These are phyloP conservation scores for Lasioglossum vierecki DNA, from an alignment of 2,888 invertebrate species.

Conservation along the genomic window DNA sequence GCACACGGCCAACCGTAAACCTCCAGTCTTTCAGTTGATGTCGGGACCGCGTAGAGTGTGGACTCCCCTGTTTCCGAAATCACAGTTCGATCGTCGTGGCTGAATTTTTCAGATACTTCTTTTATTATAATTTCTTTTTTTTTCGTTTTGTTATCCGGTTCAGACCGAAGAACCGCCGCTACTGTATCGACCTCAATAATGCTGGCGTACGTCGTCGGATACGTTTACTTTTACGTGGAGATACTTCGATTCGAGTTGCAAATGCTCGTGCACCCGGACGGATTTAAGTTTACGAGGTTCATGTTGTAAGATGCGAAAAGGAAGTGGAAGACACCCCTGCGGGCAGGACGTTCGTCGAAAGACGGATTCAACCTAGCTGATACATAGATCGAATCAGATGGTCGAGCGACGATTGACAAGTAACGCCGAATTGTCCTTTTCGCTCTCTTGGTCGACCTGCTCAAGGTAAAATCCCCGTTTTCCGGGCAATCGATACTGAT, in stretches of 20 bases:
- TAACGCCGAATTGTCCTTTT: conserved; percentile 12
- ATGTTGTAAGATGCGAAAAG: conserved; percentile 64
- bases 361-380: background rate
- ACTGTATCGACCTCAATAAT: conserved; percentile 55
- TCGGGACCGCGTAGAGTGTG: conserved; percentile 77
- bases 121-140: background rate
- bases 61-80: conserved; percentile 66
- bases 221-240: conserved; percentile 78
- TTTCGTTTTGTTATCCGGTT: background rate
- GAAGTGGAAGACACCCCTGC: background rate
- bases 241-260: conserved; percentile 79
- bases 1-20: conserved; percentile 68
- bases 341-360: background rate
- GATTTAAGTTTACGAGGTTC: conserved; percentile 77
- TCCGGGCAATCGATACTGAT: conserved; percentile 61
- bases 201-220: conserved; percentile 78
- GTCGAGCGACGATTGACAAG: background rate
- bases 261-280: conserved; percentile 75
- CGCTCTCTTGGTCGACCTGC: conserved; percentile 13
- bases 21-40: conserved; percentile 76
- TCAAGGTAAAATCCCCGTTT: conserved; percentile 37
- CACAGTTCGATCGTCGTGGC: conserved; percentile 8
- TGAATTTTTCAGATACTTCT: background rate
- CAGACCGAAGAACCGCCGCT: background rate
- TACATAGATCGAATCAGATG: background rate